These are phyloP conservation scores for Tinea semifulvella DNA, from an alignment of 2,888 invertebrate genomes.

Conservation along the genomic window DNA sequence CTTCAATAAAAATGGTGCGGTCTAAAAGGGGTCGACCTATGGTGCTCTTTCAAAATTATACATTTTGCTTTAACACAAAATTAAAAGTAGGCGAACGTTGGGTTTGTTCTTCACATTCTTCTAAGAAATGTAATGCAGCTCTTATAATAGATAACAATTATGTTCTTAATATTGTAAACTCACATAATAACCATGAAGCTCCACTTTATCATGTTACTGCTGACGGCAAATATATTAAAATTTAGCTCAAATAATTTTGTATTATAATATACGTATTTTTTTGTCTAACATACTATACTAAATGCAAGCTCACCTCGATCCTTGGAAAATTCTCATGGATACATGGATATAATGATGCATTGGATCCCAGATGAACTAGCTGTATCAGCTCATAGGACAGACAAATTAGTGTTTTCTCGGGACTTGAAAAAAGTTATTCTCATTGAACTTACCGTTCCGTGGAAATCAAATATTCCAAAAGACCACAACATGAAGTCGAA, in stretches of 20 bases:
- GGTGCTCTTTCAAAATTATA: not conserved
- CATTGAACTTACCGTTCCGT: too few species aligned
- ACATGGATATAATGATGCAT: too few species aligned
- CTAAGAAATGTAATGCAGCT: not conserved
- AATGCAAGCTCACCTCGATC: too few species aligned
- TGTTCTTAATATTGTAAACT: not conserved
- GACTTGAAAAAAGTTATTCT: too few species aligned
- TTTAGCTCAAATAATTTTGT: not conserved
- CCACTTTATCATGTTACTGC: conserved; percentile 7
- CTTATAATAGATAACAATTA: not conserved
- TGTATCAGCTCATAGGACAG: too few species aligned
- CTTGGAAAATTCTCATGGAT: too few species aligned
- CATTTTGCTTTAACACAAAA: not conserved
- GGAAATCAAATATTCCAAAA: too few species aligned
- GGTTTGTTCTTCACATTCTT: conserved; percentile 1
- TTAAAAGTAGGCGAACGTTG: not conserved
- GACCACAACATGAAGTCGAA: too few species aligned
- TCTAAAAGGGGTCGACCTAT: conserved; percentile 1
- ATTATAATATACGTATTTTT: too few species aligned
- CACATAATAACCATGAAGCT: conserved; percentile 4
- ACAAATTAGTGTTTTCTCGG: too few species aligned
- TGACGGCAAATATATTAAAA: not conserved
- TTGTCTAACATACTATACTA: too few species aligned
- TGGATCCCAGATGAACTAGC: too few species aligned
- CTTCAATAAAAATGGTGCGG: not conserved